Percentiles rank a stretch among this genome's conserved stretches.
Evolutionary conservation across 2,888 invertebrate genomes (phyloP).

Genomic region (Chironomus riparius): DNA sequence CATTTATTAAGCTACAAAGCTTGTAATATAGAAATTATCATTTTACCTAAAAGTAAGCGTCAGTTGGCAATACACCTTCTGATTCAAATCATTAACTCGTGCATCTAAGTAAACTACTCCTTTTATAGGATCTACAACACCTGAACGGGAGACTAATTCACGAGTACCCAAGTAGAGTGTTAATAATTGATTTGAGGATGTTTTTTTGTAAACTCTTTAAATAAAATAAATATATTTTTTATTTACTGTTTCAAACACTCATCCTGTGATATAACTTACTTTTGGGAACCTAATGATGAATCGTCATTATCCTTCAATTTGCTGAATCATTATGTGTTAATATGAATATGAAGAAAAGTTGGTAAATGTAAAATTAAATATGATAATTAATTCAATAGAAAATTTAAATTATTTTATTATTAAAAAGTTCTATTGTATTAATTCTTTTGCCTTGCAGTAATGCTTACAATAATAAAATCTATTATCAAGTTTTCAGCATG

Average conservation of each 20-base stretch:
- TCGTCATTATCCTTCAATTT: neutral
- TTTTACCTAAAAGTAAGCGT: constrained; percentile 89
- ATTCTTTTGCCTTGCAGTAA: too few species aligned
- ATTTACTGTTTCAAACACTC: too few species aligned
- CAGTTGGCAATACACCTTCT: constrained; percentile 76
- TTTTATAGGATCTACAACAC: constrained; percentile 67
- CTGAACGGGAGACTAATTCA: constrained; percentile 67
- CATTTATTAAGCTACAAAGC: too few species aligned
- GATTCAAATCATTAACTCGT: constrained; percentile 50
- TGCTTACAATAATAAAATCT: too few species aligned
- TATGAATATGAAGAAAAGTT: too few species aligned
- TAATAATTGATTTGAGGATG: constrained; percentile 75
- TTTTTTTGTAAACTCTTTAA: constrained; percentile 70
- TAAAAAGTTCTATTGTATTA: too few species aligned
- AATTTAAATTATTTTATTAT: too few species aligned
- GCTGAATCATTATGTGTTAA: neutral
- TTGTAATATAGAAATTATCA: too few species aligned
- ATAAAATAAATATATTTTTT: too few species aligned
- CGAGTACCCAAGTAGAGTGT: constrained; percentile 74
- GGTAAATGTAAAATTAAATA: too few species aligned
- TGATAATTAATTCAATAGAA: too few species aligned
- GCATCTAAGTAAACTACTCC: constrained; percentile 86
- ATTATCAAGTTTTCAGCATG: too few species aligned
- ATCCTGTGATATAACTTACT: neutral
- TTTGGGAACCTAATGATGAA: constrained; percentile 3